These are phyloP conservation scores for Phengaris arion DNA, from an alignment of 2,888 invertebrate species.

Conservation along the genomic window DNA sequence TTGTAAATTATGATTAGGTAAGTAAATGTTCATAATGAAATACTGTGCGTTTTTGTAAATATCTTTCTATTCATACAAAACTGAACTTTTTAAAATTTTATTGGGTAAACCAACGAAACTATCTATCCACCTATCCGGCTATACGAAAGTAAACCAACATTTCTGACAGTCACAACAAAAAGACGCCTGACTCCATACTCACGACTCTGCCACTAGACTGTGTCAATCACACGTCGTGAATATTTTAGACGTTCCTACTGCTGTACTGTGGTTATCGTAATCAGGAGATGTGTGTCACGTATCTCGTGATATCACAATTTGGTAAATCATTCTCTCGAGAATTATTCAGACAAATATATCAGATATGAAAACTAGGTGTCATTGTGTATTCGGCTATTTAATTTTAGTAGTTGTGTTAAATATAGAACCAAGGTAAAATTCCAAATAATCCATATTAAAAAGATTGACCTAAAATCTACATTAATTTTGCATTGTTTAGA, in stretches of 20 bases:
- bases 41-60: no score
- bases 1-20: no score
- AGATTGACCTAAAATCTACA: background rate
- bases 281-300: background rate
- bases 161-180: conserved; percentile 7
- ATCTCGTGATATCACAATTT: background rate
- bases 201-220: background rate
- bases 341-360: background rate
- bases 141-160: background rate
- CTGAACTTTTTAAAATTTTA: no score
- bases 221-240: conserved; percentile 20
- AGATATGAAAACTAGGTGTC: background rate
- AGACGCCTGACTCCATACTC: conserved; percentile 14
- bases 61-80: no score
- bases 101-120: background rate
- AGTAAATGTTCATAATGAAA: no score
- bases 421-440: background rate
- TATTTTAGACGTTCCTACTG: conserved; percentile 2
- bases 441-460: background rate
- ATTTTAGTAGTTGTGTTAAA: background rate
- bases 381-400: background rate
- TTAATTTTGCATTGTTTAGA: background rate
- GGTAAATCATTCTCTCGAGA: background rate
- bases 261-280: background rate
- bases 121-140: background rate